Percentiles rank a stretch among this genome's conserved stretches.
These are phyloP conservation scores for Phaethornis superciliosus DNA, from an alignment of 2,113 vertebrate genomes.

Conservation along the genomic window DNA sequence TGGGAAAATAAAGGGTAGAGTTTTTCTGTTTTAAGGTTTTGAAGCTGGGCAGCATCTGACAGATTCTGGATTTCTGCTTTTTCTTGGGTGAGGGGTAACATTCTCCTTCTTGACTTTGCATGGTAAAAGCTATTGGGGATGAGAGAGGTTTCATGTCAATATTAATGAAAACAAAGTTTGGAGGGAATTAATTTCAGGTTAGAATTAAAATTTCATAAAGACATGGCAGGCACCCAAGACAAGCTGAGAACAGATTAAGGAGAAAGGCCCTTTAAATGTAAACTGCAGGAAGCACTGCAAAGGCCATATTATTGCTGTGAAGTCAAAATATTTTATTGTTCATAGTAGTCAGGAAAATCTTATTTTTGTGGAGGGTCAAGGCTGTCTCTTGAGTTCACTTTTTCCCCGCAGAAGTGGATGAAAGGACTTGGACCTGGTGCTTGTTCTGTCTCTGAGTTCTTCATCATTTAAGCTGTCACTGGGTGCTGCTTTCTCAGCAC, in stretches of 20 bases:
- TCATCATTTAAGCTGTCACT: rapidly evolving
- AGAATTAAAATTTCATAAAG: conserved; percentile 35
- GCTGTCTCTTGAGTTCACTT: background rate
- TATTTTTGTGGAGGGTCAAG: background rate
- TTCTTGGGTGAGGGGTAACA: background rate
- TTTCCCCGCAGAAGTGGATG: background rate
- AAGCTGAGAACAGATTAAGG: conserved; percentile 29
- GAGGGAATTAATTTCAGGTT: conserved; percentile 29
- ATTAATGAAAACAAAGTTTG: conserved; percentile 29
- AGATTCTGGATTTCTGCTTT: background rate
- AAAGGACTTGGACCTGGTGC: background rate
- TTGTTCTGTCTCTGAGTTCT: background rate
- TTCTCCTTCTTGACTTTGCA: conserved; percentile 9
- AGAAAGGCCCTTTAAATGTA: conserved; percentile 28
- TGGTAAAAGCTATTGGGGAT: conserved; percentile 1
- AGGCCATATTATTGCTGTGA: background rate
- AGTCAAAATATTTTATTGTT: background rate
- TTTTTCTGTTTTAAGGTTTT: background rate
- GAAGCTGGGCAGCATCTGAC: background rate
- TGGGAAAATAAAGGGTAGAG: background rate
- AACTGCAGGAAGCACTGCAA: conserved; percentile 41
- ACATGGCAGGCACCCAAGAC: conserved; percentile 24
- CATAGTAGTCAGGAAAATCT: background rate
- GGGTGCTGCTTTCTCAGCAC: background rate
- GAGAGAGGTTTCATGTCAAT: conserved; percentile 14